Percentiles rank a stretch among this genome's conserved stretches.
These are phyloP conservation scores for Papilio elwesi DNA, from an alignment of 2,888 invertebrate species.

Conservation along the genomic window DNA sequence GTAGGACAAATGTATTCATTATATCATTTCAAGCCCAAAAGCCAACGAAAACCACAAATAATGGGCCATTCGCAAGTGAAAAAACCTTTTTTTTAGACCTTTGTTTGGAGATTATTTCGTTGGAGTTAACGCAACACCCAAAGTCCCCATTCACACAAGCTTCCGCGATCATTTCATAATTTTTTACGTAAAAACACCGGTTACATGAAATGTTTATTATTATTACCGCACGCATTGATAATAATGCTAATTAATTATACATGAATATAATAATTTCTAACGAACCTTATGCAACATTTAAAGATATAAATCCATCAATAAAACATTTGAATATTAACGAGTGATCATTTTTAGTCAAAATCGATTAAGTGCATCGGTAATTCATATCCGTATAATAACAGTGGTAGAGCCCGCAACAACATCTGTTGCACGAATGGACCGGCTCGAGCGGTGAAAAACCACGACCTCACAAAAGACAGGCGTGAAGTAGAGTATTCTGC, in stretches of 20 bases:
- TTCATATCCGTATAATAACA: too few species aligned
- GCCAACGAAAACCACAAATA: not conserved
- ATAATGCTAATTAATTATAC: conserved; percentile 8
- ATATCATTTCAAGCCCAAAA: not conserved
- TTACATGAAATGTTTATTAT: conserved; percentile 12
- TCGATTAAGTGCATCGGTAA: not conserved
- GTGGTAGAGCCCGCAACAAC: too few species aligned
- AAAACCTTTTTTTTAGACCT: not conserved
- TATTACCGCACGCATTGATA: conserved; percentile 15
- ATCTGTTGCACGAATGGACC: too few species aligned
- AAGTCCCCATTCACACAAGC: conserved; percentile 17
- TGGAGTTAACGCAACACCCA: not conserved
- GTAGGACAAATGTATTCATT: not conserved
- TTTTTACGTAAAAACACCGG: conserved; percentile 12
- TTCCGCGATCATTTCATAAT: conserved; percentile 10
- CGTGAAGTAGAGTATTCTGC: too few species aligned
- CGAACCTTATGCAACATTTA: conserved; percentile 6
- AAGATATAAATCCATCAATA: not conserved
- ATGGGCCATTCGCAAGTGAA: conserved; percentile 13
- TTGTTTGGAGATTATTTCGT: not conserved
- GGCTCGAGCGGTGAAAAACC: too few species aligned
- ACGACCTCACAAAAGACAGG: too few species aligned
- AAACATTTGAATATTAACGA: conserved; percentile 2
- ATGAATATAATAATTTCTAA: not conserved
- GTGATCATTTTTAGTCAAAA: not conserved